Base-by-base conservation (phyloP, 2,113 vertebrate genomes). In the Misgurnus anguillicaudatus region DNA sequence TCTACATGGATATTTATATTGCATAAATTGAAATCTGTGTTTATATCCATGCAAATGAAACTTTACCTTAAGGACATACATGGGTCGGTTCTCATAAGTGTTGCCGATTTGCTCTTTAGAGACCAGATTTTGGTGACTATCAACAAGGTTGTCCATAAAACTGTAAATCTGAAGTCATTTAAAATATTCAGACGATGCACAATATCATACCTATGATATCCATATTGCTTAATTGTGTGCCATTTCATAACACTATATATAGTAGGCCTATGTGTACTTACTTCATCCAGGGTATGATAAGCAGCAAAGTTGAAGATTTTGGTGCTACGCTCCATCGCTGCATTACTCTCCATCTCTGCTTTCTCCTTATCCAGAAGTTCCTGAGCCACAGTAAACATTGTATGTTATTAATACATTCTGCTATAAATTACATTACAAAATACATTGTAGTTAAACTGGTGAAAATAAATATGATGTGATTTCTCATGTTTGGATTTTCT, bases 51-150 rank as follows among this genome's bases (percentile, higher is more conserved):
- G 11, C 17, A 3, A 16, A 55, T 60, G 9, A 36, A 17, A 41
- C 17, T 9, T 81, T 89, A 97, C 96, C 95, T 95, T 98, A 19
- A 98, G 92, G 60, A 94, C 93, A 0, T 95, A 94, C 88, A 98
- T 93, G n/a, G 96, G 95, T 0, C 96, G 95, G 14, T 90, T 83
- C 87, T 98, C 95, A 0, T 93, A 95, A 0, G 92, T 92, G 0
- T 2, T 86, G 13, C 96, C 97, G 0, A 98, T 97, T 78, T 94
- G 80, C 9, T 94, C 75, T 85, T 97, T 98, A 88, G 93, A 94
- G 83, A 97, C 92, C 67, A 98, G 90, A 4, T 85, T 66, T 1
- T 95, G 90, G 68, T 96, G 85, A 77, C 93, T 91, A 0, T 90
- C 87, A 69, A 94, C 95, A 88, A 97, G 89, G 7, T 90, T 13